Base-by-base conservation (phyloP, 1,140 invertebrate genomes). In the Ctenoplectra terminalis region DNA sequence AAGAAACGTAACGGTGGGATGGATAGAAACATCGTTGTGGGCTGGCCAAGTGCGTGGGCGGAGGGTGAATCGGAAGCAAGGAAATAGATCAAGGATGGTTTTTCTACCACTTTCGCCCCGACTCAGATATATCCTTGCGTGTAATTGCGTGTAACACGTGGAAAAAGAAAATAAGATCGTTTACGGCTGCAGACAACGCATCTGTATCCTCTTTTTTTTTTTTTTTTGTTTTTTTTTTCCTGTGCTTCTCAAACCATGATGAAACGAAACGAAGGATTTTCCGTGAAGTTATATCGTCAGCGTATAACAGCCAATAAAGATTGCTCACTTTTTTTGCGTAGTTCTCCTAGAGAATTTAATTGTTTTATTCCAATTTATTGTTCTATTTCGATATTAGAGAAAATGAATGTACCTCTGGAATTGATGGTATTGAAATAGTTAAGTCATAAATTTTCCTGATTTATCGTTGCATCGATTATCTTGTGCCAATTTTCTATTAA, bases 81-180 rank as follows among this genome's bases (percentile, higher is more conserved):
- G 54, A 71, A 58, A 78, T 71, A 71, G 75, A 78, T 78, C 66
- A 78, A 37, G 15, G 64, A 23, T n/a, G 40, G 46, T 78, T 78
- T 78, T 78, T 78, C 43, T 23, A 48, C 75, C 64, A 11, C n/a
- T 50, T 48, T 4, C 15, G 15, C 1, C n/a, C 37, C 15, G 29
- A 54, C 34, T 5, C n/a, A 58, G 50, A 46, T 71, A 48, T 48
- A 70, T 37, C 43, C 54, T 37, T 23, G 40, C 40, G 66, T 46
- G 74, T 69, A 77, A 77, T 77, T 77, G 63, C 63, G 50, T 26
- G 66, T 29, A 23, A 56, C 40, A 17, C 17, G 13, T 48, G 31
- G 20, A 67, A 40, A 43, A 70, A 60, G 66, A 37, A 78, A 71
- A 71, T 48, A 37, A 23, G 43, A 54, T 70, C 34, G 63, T 46